phyloP scores from a whole-genome alignment of 2,113 vertebrate genomes.

The Procavia capensis region DNA sequence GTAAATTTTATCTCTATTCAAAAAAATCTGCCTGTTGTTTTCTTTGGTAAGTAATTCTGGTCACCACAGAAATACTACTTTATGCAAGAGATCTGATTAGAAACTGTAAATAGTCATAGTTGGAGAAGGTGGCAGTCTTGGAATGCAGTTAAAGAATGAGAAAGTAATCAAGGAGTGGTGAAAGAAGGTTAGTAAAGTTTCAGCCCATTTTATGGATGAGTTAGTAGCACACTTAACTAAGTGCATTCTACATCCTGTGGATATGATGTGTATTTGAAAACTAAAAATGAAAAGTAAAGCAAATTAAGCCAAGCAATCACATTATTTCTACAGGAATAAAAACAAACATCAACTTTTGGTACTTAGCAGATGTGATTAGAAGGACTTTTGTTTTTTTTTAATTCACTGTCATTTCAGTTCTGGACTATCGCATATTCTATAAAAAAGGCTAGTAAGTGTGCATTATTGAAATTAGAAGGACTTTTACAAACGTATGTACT shows the following conservation, averaged over 20 bases:
- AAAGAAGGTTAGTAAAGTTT: neutral
- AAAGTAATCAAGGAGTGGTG: neutral
- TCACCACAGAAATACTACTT: neutral
- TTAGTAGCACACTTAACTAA: neutral
- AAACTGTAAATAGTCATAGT: slow-evolving; percentile 5
- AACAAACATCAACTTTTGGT: neutral
- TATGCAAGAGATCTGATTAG: neutral
- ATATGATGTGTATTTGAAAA: neutral
- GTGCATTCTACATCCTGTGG: neutral
- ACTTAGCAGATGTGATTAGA: neutral
- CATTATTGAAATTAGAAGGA: neutral
- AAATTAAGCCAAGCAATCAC: neutral
- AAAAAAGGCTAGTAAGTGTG: neutral
- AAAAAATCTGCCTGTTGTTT: slow-evolving; percentile 2
- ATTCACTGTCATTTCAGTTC: neutral
- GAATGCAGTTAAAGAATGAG: neutral
- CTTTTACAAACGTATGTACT: slow-evolving; percentile 1
- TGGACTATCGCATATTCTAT: neutral
- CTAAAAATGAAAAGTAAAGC: slow-evolving; percentile 5
- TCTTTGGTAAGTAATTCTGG: neutral
- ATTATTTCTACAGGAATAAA: neutral
- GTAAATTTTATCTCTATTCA: neutral
- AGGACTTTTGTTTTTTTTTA: neutral
- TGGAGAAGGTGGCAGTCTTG: neutral
- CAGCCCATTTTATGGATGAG: neutral